Evolutionary conservation across 2,113 vertebrate species (phyloP).

Genomic region (Dasypus novemcinctus): DNA sequence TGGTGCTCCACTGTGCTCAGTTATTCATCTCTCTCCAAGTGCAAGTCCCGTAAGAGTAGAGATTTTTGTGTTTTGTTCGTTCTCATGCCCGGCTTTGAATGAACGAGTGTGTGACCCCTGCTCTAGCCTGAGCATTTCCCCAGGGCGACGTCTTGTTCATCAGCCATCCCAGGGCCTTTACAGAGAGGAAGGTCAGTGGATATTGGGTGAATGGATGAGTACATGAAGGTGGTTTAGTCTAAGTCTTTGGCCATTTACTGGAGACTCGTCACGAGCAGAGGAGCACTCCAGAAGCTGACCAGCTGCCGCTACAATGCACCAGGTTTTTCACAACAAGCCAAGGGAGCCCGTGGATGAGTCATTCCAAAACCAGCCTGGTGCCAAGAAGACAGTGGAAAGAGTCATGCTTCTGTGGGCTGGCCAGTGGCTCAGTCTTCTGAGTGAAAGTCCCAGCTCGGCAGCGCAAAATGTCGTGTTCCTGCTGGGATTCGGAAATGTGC

Average conservation of each 20-base stretch:
- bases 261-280: background rate
- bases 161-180: background rate
- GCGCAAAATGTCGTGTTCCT: background rate
- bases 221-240: background rate
- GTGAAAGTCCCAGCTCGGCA: background rate
- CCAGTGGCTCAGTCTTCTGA: background rate
- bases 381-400: background rate
- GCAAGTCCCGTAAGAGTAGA: background rate
- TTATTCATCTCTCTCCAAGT: background rate
- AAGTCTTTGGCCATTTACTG: background rate
- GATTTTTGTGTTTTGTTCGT: background rate
- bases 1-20: too few relatives aligned
- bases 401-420: fast-evolving
- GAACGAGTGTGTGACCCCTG: background rate
- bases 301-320: background rate
- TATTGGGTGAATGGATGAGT: background rate
- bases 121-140: too few relatives aligned
- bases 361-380: background rate
- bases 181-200: background rate
- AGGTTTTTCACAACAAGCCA: background rate
- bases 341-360: background rate
- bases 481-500: background rate
- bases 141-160: background rate
- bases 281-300: background rate
- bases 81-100: background rate